phyloP scores from a whole-genome alignment of 2,797 vertebrate genomes.

The Urophycis tenuis region DNA sequence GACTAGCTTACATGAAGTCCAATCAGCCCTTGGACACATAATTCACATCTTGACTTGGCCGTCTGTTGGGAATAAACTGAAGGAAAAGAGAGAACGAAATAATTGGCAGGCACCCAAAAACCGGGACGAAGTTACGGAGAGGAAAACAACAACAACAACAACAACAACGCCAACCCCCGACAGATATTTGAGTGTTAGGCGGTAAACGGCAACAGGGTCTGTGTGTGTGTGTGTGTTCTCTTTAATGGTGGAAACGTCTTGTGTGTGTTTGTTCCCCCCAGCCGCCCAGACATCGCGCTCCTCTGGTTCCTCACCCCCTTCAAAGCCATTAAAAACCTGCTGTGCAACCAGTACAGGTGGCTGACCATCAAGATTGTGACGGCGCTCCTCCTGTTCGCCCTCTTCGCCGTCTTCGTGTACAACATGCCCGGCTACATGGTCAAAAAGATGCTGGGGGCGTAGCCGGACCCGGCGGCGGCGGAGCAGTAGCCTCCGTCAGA shows the following conservation, averaged over 20 bases:
- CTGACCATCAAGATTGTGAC: constrained; percentile 81
- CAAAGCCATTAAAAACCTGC: constrained; percentile 82
- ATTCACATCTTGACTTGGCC: background rate
- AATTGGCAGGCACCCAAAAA: background rate
- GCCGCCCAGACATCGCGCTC: constrained; percentile 83
- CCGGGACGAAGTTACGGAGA: background rate
- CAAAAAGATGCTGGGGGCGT: constrained; percentile 81
- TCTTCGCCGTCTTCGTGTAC: constrained; percentile 77
- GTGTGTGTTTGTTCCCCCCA: constrained; percentile 51
- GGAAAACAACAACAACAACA: background rate
- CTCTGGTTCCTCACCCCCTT: constrained; percentile 84
- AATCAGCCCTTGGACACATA: background rate
- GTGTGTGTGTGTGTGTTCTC: background rate
- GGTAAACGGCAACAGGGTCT: background rate
- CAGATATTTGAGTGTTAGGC: background rate
- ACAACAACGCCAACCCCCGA: no score
- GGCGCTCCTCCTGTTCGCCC: constrained; percentile 71
- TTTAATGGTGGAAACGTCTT: background rate
- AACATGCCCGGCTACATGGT: constrained; percentile 84
- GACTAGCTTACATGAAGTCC: background rate
- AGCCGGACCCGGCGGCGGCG: background rate
- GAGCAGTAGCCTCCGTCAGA: no score
- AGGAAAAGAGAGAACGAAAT: background rate
- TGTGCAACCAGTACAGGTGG: constrained; percentile 86
- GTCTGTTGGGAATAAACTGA: background rate